phyloP scores from a whole-genome alignment of 2,888 invertebrate species.

The Lomographa bimaculata region DNA sequence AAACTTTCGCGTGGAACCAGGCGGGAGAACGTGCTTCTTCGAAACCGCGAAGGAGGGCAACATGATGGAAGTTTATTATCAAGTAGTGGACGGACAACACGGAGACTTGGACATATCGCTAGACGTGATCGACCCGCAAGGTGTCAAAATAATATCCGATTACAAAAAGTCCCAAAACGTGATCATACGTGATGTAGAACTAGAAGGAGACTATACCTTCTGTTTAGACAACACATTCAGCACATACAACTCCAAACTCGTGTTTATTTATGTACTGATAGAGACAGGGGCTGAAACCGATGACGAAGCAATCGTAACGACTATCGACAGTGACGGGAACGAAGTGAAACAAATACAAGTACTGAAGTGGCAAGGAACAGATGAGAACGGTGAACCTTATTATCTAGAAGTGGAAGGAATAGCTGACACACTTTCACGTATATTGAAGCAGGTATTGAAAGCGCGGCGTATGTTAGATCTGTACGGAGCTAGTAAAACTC shows the following conservation, averaged over 20 bases:
- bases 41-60: slow-evolving; percentile 63
- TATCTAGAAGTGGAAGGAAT: slow-evolving; percentile 77
- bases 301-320: slow-evolving; percentile 45
- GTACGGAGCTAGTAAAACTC: slow-evolving; percentile 88
- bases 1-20: slow-evolving; percentile 66
- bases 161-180: slow-evolving; percentile 87
- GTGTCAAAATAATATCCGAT: slow-evolving; percentile 84
- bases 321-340: slow-evolving; percentile 40
- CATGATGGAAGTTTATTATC: slow-evolving; percentile 66
- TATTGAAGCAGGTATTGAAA: slow-evolving; percentile 84
- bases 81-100: slow-evolving; percentile 91
- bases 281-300: slow-evolving; percentile 81
- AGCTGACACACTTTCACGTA: slow-evolving; percentile 85
- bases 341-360: slow-evolving; percentile 59
- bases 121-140: slow-evolving; percentile 86
- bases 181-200: slow-evolving; percentile 83
- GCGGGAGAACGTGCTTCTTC: slow-evolving; percentile 63
- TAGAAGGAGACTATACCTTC: slow-evolving; percentile 90
- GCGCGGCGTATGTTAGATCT: slow-evolving; percentile 86
- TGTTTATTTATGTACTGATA: slow-evolving; percentile 90
- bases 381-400: slow-evolving; percentile 53
- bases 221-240: slow-evolving; percentile 95
- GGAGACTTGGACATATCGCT: slow-evolving; percentile 93
- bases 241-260: slow-evolving; percentile 90
- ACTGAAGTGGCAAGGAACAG: slow-evolving; percentile 60